Evolutionary conservation across 2,888 invertebrate species (phyloP), one percentile per base, ranked within the genome.

Genomic region (Tachina grossa): DNA sequence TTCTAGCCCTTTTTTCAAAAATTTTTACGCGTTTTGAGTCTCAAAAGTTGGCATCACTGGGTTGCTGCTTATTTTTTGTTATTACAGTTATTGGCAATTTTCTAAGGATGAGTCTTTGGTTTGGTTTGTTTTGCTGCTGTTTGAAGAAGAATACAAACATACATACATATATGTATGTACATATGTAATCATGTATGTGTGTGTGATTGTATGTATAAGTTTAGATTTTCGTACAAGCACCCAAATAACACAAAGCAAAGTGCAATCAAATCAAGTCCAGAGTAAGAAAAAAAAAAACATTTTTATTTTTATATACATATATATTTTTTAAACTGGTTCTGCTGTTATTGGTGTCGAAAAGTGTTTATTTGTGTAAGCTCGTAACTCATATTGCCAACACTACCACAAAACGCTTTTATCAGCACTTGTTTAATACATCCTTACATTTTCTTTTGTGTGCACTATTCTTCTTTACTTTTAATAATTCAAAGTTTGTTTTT

Each of bases 21-120:
- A n/a, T n/a, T n/a, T n/a, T n/a, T n/a, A n/a, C n/a, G n/a, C n/a
- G n/a, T n/a, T n/a, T n/a, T n/a, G n/a, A n/a, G n/a, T n/a, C n/a
- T n/a, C n/a, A n/a, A n/a, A n/a, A n/a, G n/a, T n/a, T n/a, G n/a
- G n/a, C n/a, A n/a, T n/a, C n/a, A n/a, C n/a, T n/a, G n/a, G 31
- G 5, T 9, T 39, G 19, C 57, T 47, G 19, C 16, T 41, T 72
- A 11, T n/a, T 11, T 71, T 31, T 51, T 53, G 49, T 59, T 68
- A 19, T 49, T 68, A n/a, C 22, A 53, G 66, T 81, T 81, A 81
- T 82, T 85, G 81, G 72, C 66, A 84, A 74, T 82, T 65, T 74
- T 49, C 71, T 71, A 65, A 75, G 65, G 78, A 85, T 68, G 74
- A 78, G 68, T 72, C 53, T 69, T 79, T 74, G 80, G 59, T 69